These are phyloP conservation scores for Anguilla rostrata DNA, from an alignment of 2,113 vertebrate genomes.

Conservation along the genomic window DNA sequence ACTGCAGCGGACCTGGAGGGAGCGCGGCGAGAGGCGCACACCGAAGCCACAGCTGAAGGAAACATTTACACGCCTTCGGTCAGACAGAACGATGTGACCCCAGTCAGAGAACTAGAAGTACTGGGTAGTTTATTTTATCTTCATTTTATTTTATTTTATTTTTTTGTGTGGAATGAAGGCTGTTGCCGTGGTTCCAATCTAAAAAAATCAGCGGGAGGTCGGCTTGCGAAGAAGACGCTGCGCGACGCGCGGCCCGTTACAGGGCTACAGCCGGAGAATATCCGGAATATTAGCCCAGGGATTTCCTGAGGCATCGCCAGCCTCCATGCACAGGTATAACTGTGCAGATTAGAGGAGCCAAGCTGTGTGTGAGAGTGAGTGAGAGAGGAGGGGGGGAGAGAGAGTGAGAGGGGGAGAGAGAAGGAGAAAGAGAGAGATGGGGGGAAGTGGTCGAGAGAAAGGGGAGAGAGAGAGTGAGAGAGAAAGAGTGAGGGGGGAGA, in stretches of 20 bases:
- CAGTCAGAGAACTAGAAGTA: too few relatives aligned
- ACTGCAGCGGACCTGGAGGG: not conserved
- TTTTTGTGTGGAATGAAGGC: too few relatives aligned
- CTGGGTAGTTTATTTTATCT: not conserved
- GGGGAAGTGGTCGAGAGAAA: not conserved
- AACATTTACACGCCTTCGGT: not conserved
- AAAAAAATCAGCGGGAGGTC: not conserved
- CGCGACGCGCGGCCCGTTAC: not conserved
- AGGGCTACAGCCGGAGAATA: not conserved
- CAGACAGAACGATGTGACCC: not conserved
- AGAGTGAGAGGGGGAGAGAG: too few relatives aligned
- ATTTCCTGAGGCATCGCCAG: not conserved
- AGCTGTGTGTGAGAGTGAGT: not conserved
- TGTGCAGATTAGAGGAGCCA: not conserved
- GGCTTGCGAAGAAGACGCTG: not conserved
- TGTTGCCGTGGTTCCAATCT: not conserved
- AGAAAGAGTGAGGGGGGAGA: constrained; percentile 29
- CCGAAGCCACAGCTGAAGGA: not conserved
- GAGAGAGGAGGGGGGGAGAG: too few relatives aligned
- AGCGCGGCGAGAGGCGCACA: too few relatives aligned
- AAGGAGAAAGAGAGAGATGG: constrained; percentile 5
- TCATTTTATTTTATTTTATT: too few relatives aligned
- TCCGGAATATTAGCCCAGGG: not conserved
- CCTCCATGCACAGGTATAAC: not conserved
- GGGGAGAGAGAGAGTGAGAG: constrained; percentile 51